Evolutionary conservation across 1,140 invertebrate genomes (phyloP), one percentile per base, ranked within the genome.

Genomic region (Drosophila nigromelanica): DNA sequence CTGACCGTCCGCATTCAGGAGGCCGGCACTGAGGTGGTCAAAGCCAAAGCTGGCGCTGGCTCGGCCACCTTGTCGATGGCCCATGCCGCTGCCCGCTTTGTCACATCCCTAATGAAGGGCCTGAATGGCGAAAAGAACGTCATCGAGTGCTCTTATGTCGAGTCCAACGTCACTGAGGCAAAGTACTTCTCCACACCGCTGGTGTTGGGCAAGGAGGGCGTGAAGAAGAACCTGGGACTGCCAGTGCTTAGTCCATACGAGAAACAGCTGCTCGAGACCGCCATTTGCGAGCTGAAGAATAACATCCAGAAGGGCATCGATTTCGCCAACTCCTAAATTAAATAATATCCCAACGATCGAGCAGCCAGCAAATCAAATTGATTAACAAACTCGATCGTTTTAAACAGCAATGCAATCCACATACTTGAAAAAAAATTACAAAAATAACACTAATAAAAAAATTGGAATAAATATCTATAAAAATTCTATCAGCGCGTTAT

Each of bases 1-100:
- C 93, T 99, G 27, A 98, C 97, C 3, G 94, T 94, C 71, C 95
- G 98, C 76, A 98, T 99, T 83, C 97, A 97, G 93, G 98, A 99
- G 92, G 99, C 99, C 74, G 98, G 98, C 75, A 99, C 99, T 70
- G 99, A 99, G 94, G 98, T 99, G 21, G 99, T 99, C 5, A 99
- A 99, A 92, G 99, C 99, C 11, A 99, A 99, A 93, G 98, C 98
- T 82, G 99, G 99, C 77, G 97, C 98, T 70, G 99, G 99, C 43
- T 99, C 98, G 5, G 99, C 99, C 12, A 99, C 99, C 0, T 93
- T 99, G n/a, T 99, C 98, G 0, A 99, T 99, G 99, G 99, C 98
- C 0, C 99, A 96, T 93, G 98, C 99, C 60, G 99, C 98, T 45
- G 98, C 98, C 11, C 93, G 97, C 73, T 99, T 99, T 92, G 95